phyloP scores from a whole-genome alignment of 2,113 vertebrate species.

The Deroptyus accipitrinus region DNA sequence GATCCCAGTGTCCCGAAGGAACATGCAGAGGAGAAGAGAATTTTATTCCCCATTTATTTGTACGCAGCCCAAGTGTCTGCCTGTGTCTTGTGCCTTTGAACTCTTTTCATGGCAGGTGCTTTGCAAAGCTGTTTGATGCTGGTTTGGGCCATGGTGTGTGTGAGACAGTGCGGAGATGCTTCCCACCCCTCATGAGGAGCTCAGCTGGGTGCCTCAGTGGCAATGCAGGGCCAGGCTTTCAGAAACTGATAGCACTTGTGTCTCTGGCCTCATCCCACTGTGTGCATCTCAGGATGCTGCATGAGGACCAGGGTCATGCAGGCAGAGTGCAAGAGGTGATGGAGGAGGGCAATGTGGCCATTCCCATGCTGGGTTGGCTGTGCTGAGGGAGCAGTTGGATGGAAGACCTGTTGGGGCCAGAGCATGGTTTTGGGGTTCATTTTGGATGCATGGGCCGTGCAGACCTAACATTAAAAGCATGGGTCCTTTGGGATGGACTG shows the following conservation, averaged over 20 bases:
- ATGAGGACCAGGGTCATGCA: not conserved
- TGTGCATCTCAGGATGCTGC: not conserved
- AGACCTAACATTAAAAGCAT: not conserved
- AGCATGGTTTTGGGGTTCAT: not conserved
- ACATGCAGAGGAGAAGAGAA: not conserved
- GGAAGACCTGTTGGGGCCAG: not conserved
- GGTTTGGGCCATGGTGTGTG: not conserved
- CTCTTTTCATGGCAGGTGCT: not conserved
- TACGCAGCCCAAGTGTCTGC: not conserved
- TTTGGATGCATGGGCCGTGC: not conserved
- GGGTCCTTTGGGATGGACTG: not conserved
- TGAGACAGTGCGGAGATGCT: not conserved
- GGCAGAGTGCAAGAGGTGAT: not conserved
- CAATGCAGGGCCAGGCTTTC: not conserved
- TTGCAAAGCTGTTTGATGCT: not conserved
- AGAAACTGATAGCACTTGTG: not conserved
- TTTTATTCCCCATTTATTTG: not conserved
- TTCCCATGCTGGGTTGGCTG: too few species aligned
- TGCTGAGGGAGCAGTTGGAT: not conserved
- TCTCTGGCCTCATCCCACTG: fast-evolving
- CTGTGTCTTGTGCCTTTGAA: not conserved
- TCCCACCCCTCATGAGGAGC: not conserved
- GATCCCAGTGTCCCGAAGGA: not conserved
- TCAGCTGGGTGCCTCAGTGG: not conserved
- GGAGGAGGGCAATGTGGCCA: not conserved